phyloP scores from a whole-genome alignment of 2,113 vertebrate genomes.

The Centropus unirufus region DNA sequence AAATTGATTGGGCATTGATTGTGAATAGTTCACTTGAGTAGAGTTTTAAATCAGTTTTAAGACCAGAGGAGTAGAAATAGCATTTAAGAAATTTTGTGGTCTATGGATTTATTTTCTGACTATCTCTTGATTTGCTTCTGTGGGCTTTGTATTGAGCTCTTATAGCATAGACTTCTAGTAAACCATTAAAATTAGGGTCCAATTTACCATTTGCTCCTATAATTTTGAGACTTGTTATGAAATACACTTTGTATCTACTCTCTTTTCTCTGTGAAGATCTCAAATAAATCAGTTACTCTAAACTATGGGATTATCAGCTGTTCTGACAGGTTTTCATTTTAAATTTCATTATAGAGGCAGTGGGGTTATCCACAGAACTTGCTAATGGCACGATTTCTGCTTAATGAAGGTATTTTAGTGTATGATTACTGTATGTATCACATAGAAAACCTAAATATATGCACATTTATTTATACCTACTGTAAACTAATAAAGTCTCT shows the following conservation, averaged over 20 bases:
- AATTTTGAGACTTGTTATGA: neutral
- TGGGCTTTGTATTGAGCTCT: neutral
- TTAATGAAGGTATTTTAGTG: neutral
- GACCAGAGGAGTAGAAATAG: neutral
- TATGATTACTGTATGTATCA: neutral
- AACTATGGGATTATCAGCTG: neutral
- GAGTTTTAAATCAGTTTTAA: neutral
- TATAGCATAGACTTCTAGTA: neutral
- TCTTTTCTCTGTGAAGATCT: neutral
- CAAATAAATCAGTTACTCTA: neutral
- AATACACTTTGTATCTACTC: neutral
- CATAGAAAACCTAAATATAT: neutral
- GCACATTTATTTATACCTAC: neutral
- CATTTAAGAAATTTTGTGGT: neutral
- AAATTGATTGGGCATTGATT: neutral
- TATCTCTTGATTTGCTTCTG: neutral
- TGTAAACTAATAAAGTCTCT: neutral
- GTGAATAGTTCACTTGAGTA: neutral
- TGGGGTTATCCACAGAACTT: neutral
- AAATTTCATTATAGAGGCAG: neutral
- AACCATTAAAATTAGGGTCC: neutral
- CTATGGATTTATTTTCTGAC: neutral
- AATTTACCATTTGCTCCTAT: neutral
- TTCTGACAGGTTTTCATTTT: neutral
- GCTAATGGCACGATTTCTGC: neutral